phyloP scores from a whole-genome alignment of 2,113 vertebrate species.

The Tapirus terrestris region DNA sequence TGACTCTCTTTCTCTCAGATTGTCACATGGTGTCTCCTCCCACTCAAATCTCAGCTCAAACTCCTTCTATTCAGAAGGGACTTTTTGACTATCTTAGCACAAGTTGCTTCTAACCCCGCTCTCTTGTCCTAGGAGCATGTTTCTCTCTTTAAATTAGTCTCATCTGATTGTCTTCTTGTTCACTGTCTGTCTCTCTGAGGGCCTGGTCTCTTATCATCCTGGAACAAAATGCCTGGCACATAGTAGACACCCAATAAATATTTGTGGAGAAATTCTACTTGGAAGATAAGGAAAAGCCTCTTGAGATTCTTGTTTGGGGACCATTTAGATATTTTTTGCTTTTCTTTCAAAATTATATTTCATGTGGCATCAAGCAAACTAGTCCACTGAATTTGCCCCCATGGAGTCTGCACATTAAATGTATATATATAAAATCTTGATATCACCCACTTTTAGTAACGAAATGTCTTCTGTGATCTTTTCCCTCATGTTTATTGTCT shows the following conservation, averaged over 20 bases:
- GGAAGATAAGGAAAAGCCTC: neutral
- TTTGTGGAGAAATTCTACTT: neutral
- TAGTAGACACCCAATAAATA: neutral
- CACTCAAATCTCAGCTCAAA: neutral
- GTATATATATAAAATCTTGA: neutral
- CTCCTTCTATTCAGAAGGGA: neutral
- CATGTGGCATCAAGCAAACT: neutral
- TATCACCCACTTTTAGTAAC: neutral
- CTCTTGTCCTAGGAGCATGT: neutral
- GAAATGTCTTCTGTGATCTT: slow-evolving; percentile 53
- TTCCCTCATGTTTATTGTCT: slow-evolving; percentile 36
- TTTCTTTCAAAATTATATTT: slow-evolving; percentile 27
- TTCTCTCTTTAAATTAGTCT: neutral
- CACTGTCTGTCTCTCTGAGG: neutral
- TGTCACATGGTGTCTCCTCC: neutral
- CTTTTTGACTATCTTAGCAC: neutral
- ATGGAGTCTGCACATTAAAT: neutral
- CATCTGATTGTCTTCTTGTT: neutral
- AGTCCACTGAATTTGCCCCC: neutral
- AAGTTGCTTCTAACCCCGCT: neutral
- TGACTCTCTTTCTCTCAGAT: neutral
- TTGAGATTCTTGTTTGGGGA: neutral
- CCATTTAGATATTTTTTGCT: neutral
- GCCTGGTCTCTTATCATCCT: neutral
- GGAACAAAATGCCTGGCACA: neutral